Base-by-base conservation (phyloP, 2,797 vertebrate genomes). In the Sebastes itinus region DNA sequence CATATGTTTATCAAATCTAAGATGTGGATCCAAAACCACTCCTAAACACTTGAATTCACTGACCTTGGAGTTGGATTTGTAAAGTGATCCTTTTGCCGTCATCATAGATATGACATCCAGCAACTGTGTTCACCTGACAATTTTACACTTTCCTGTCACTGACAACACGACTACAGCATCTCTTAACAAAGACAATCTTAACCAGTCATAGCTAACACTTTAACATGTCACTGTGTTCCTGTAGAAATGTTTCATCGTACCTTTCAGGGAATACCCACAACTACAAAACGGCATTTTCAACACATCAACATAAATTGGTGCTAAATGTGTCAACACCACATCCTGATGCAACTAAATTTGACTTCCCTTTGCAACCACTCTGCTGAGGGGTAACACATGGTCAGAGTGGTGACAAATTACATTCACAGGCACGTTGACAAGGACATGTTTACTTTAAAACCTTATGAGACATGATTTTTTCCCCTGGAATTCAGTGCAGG, bases 271-370 rank as follows among this genome's bases (percentile, higher is more conserved):
- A 78, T 73, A 70, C 18, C 6, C 5, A 6, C 8, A 28, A 28
- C 46, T 7, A 23, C 13, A 61, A 63, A 58, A 30, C 25, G 2
- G 42, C n/a, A 59, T 69, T 56, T 79, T 49, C 10, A 73, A n/a
- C 33, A 78, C 58, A 22, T 81, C 16, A 2, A 10, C 22, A 67
- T 14, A 23, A 80, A 81, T 12, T 54, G 30, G 38, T 58, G 55
- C 59, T 65, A 70, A 79, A 82, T 72, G 67, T 74, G 69, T 72
- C 56, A 77, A 25, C 2, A 55, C 42, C 59, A 68, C 66, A 75
- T 72, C 28, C 62, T 60, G 35, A 38, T 61, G 16, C 25, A 54
- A 49, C 46, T 38, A 20, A 14, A n/a, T 2, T 62, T 12, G 27
- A 80, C 23, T 28, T 54, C 9, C 11, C 5, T 32, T 35, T 38